Base-by-base conservation (phyloP, 2,888 invertebrate species). In the Cheilosia grossa region DNA sequence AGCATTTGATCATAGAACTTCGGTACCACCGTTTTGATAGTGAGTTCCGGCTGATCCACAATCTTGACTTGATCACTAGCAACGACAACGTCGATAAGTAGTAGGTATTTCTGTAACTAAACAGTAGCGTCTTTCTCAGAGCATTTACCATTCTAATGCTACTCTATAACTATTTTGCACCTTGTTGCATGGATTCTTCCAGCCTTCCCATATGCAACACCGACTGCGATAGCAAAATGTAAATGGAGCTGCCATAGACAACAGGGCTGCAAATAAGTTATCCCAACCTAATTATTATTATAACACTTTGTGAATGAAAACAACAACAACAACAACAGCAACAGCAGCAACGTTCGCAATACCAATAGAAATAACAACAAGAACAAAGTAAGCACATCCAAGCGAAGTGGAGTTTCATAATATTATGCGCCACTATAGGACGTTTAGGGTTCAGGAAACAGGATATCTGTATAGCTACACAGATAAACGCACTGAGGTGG, bases 241-340 rank as follows among this genome's bases (percentile, higher is more conserved):
- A 58, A 82, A 82, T 75, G 58, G 58, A 9, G 49, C 54, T 66
- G 54, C 44, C 63, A 44, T n/a, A 47, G 44, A 63, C 63, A 54
- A 33, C 44, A 42, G 42, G 47, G 64, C 53, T 56, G 15, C 17
- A 66, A 78, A 70, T 82, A 66, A 77, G 66, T 82, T 82, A 66
- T 77, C 77, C 13, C 37, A 72, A 77, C 82, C 77, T 49, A 66
- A 67, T 17, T 78, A 53, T 77, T 77, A 82, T 82, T 78, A 67
- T 58, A 82, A 82, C 82, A 82, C 82, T 54, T 64, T 24, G 53
- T 27, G 56, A 51, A 27, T 27, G 37, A 67, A 82, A 82, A 75
- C 70, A 75, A 74, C 40, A 80, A 75, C 70, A 75, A 74, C 40
- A 80, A 74, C 56, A 75, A 53, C 42, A 42, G 5, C 61, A 67